Base-by-base conservation (phyloP, 2,113 vertebrate species). In the Thunnus thynnus region DNA sequence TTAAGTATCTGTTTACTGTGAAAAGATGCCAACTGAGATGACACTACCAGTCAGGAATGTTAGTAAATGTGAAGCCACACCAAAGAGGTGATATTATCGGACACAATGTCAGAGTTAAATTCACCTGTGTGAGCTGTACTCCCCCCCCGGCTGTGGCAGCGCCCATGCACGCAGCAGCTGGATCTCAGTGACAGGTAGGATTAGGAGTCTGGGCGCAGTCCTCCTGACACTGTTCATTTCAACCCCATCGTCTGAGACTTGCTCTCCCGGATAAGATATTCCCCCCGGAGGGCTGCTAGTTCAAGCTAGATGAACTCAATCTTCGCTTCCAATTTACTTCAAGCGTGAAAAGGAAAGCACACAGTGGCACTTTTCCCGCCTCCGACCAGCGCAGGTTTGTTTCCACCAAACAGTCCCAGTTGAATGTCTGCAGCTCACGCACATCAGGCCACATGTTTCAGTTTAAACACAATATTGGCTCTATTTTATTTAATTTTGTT, bases 251-350 rank as follows among this genome's bases (percentile, higher is more conserved):
- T 87, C 88, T 86, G 87, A 88, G 72, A 13, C 80, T 78, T 82
- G 88, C 90, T 90, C 93, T 79, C 76, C 74, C 78, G 83, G 89
- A 88, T 89, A 89, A 90, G 80, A 90, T 91, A 92, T 91, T 93
- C 93, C 93, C 93, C 68, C 88, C 48, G 89, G 90, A 92, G 93
- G 86, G 73, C 88, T 63, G 92, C 86, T 86, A 76, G 93, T 95
- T 95, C 94, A 94, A 75, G 84, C 88, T 80, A 92, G 88, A 95
- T 95, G 93, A 95, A 95, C 94, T 95, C 94, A 88, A 89, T 94
- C 89, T 94, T 95, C 95, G 87, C 89, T 94, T 95, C 91, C 93
- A 94, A 95, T 95, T 95, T 94, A 86, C 91, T 87, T 95, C 92
- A 94, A 90, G 90, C 86, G 64, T 25, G 81, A 61, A 80, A 89